phyloP scores from a whole-genome alignment of 2,113 vertebrate species.

The Oriolus oriolus region DNA sequence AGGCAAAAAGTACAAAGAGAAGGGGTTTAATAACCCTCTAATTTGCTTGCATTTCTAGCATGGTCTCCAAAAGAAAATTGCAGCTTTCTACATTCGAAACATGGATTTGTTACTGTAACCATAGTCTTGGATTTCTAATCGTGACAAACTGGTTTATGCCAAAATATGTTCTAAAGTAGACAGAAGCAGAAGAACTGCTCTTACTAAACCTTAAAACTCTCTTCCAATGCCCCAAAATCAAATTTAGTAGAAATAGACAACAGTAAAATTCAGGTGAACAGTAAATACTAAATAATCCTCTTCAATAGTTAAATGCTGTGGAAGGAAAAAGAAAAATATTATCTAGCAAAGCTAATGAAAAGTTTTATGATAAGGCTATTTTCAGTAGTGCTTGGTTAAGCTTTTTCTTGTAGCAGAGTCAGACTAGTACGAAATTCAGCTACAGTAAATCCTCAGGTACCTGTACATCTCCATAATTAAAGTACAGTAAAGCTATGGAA shows the following conservation, averaged over 20 bases:
- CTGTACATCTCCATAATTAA: not conserved
- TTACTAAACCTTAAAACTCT: not conserved
- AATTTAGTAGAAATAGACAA: not conserved
- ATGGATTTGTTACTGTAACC: not conserved
- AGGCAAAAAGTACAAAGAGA: not conserved
- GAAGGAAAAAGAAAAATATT: not conserved
- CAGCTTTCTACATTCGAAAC: not conserved
- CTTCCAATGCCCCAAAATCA: not conserved
- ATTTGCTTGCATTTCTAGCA: not conserved
- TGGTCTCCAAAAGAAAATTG: not conserved
- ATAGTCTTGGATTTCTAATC: not conserved
- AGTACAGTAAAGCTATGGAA: not conserved
- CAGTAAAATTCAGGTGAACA: not conserved
- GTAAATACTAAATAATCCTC: not conserved
- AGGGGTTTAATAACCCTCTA: not conserved
- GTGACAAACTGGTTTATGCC: not conserved
- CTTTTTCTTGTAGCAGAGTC: not conserved
- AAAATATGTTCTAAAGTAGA: conserved; percentile 3
- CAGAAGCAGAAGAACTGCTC: not conserved
- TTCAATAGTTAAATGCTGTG: not conserved
- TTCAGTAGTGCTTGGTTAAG: not conserved
- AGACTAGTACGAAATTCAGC: not conserved
- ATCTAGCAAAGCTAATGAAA: not conserved
- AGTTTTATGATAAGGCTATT: not conserved
- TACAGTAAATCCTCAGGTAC: not conserved